Conservation (phyloP, 2,113 vertebrate species). For the Dicrurus megarhynchus region DNA sequence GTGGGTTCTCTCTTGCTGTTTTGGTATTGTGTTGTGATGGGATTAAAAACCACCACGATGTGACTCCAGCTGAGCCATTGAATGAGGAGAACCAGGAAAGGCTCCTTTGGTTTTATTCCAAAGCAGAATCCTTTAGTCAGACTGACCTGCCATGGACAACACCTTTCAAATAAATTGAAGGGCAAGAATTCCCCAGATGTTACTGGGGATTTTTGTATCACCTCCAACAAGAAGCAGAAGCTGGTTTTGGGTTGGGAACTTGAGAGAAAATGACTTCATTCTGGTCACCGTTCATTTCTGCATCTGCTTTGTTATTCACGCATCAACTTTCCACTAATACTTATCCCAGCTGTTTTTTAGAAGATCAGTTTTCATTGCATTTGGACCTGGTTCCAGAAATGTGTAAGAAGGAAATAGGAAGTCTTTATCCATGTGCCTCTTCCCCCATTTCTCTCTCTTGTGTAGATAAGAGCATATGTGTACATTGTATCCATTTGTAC, state of each 20-base stretch:
- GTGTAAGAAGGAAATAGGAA: not conserved
- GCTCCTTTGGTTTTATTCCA: not conserved
- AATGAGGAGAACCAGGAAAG: not conserved
- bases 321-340: not conserved
- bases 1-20: not conserved
- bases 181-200: not conserved
- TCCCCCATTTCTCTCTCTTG: not conserved
- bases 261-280: not conserved
- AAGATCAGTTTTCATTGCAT: not conserved
- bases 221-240: not conserved
- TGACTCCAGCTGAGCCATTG: not conserved
- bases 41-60: rapidly evolving
- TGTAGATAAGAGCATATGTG: not conserved
- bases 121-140: not conserved
- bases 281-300: not conserved
- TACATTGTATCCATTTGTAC: not conserved
- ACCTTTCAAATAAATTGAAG: not conserved
- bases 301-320: not conserved
- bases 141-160: not conserved
- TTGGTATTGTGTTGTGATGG: not conserved
- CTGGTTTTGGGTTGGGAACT: not conserved
- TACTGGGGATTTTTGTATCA: not conserved
- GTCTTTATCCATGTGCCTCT: not conserved
- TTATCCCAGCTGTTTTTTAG: not conserved
- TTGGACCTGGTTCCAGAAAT: not conserved